Evolutionary conservation across 2,113 vertebrate genomes (phyloP), one percentile per base, ranked within the genome.

Genomic region (Megaleporinus macrocephalus): DNA sequence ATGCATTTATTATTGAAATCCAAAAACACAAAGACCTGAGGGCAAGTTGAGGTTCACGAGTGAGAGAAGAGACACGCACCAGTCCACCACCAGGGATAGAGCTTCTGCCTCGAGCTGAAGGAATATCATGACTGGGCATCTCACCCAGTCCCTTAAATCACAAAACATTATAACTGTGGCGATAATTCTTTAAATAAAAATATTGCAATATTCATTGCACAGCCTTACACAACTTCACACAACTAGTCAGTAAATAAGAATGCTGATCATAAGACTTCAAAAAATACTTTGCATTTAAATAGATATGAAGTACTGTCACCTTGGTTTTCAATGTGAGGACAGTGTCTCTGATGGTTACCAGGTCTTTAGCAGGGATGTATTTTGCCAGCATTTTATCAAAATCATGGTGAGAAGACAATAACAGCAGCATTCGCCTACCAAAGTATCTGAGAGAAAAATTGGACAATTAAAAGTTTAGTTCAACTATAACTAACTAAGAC

Each of bases 301-400:
- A 59, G 15, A 47, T 57, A 44, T 73, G 79, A 24, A 7, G 20
- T 89, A 36, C 89, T 18, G 27, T 9, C 57, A 98, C 97, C 96
- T 99, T 99, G 78, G 95, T 93, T 27, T 92, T 94, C 2, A 99
- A 94, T 47, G 83, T 95, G 88, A 88, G 90, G 65, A 99, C 92
- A 0, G 92, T 89, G 81, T 99, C 96, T 90, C 90, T 96, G 84
- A 97, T 90, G 73, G 94, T 93, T 81, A 93, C 93, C 88, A 97
- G 90, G 84, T 99, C 96, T 95, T 96, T 98, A 78, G 91, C 77
- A 0, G 92, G 91, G 73, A 98, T 90, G 3, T 94, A 94, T 86
- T 95, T 98, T 85, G 98, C 96, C 85, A 98, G 85, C 62, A 92
- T 90, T 91, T 94, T 98, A 62, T 98, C 96, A 85, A 99, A 96